phyloP scores from a whole-genome alignment of 2,888 invertebrate genomes.

The Malacosoma neustria region DNA sequence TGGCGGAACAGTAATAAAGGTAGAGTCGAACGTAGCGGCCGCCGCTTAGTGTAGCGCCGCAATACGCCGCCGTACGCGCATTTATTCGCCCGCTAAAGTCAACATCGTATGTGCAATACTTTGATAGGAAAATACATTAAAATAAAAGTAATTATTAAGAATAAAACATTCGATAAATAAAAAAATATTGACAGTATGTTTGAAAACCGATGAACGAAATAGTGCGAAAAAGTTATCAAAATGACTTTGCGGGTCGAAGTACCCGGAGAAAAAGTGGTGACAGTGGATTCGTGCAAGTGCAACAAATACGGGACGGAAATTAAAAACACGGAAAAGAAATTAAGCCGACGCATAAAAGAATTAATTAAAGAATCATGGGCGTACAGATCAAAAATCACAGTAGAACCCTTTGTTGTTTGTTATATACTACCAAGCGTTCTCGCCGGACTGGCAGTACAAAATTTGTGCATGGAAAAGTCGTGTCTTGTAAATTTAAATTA shows the following conservation, averaged over 20 bases:
- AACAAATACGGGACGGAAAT: slow-evolving; percentile 39
- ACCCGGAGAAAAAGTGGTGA: slow-evolving; percentile 58
- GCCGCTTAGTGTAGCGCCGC: slow-evolving; percentile 29
- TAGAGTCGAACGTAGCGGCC: slow-evolving; percentile 40
- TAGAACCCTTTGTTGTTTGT: slow-evolving; percentile 79
- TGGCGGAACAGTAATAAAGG: slow-evolving; percentile 56
- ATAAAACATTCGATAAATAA: slow-evolving; percentile 7
- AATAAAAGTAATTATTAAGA: neutral
- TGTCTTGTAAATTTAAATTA: slow-evolving; percentile 72
- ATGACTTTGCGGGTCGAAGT: slow-evolving; percentile 69
- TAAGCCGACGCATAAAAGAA: slow-evolving; percentile 49
- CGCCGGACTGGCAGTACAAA: slow-evolving; percentile 76
- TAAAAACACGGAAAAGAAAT: slow-evolving; percentile 42
- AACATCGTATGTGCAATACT: neutral
- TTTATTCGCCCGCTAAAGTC: slow-evolving; percentile 18
- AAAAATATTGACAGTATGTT: slow-evolving; percentile 20
- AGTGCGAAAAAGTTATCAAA: slow-evolving; percentile 41
- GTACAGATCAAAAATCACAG: slow-evolving; percentile 68
- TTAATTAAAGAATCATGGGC: slow-evolving; percentile 55
- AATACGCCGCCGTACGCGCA: slow-evolving; percentile 43
- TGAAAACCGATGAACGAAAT: slow-evolving; percentile 48
- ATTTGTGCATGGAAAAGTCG: slow-evolving; percentile 74
- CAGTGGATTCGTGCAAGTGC: slow-evolving; percentile 56
- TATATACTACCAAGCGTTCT: slow-evolving; percentile 79
- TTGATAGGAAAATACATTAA: neutral